Conservation (phyloP, 2,113 vertebrate species). For the Columba janthina region DNA sequence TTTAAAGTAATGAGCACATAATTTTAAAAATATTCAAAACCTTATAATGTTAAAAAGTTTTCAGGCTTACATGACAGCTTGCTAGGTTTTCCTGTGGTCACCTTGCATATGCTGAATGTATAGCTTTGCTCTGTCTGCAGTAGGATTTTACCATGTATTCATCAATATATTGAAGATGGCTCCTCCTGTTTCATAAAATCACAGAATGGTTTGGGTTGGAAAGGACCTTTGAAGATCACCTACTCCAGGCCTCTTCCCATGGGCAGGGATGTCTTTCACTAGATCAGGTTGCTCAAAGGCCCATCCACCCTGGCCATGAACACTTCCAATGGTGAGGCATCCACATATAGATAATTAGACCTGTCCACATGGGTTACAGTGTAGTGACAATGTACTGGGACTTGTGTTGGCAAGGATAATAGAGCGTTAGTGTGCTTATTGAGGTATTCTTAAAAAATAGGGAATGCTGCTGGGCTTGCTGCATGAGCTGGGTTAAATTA, state of each 20-base stretch:
- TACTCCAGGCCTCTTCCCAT: neutral
- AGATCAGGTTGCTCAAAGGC: neutral
- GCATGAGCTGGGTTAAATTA: neutral
- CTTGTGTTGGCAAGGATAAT: neutral
- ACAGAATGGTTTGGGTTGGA: neutral
- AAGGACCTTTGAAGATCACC: neutral
- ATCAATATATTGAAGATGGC: neutral
- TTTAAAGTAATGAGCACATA: neutral
- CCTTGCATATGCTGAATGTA: neutral
- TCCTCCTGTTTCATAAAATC: neutral
- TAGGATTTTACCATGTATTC: neutral
- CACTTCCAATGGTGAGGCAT: accelerated
- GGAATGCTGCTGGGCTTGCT: neutral
- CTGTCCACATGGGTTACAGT: neutral
- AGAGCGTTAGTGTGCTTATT: neutral
- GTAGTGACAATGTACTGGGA: neutral
- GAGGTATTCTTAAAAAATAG: neutral
- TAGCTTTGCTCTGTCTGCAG: neutral
- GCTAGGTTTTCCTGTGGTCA: neutral
- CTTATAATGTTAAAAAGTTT: neutral
- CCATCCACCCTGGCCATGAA: neutral
- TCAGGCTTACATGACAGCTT: neutral
- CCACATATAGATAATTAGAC: neutral
- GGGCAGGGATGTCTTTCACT: neutral
- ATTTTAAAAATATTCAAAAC: neutral